Conservation (phyloP, 2,888 invertebrate species). For the Standfussiana lucernea region DNA sequence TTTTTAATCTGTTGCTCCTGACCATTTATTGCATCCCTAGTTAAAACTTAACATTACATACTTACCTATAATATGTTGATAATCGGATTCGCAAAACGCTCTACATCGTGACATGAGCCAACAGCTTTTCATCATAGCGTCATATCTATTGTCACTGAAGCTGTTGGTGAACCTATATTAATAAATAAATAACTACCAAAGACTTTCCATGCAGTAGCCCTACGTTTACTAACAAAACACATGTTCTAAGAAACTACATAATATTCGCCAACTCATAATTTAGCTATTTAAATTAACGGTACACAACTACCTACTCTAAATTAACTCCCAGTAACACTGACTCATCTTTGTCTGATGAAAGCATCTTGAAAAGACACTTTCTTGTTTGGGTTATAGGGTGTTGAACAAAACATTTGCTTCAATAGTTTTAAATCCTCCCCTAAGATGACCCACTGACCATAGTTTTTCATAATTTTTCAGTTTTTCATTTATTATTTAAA, state of each 20-base stretch:
- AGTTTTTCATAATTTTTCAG: too few species aligned
- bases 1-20: background rate
- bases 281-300: constrained; percentile 43
- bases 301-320: constrained; percentile 15
- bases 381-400: background rate
- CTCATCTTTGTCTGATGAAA: constrained; percentile 25
- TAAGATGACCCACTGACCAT: too few species aligned
- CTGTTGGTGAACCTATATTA: too few species aligned
- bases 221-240: background rate
- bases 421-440: too few species aligned
- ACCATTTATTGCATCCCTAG: background rate
- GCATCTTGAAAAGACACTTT: constrained; percentile 16
- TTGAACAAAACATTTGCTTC: background rate
- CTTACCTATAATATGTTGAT: background rate
- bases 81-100: background rate
- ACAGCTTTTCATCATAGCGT: background rate
- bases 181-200: too few species aligned
- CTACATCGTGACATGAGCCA: background rate
- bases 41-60: background rate
- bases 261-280: constrained; percentile 23
- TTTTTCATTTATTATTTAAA: too few species aligned
- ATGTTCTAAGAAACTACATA: background rate
- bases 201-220: background rate
- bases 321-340: constrained; percentile 35
- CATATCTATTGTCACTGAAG: background rate